Evolutionary conservation across 2,888 invertebrate species (phyloP).

Genomic region (Phaonia tiefii): DNA sequence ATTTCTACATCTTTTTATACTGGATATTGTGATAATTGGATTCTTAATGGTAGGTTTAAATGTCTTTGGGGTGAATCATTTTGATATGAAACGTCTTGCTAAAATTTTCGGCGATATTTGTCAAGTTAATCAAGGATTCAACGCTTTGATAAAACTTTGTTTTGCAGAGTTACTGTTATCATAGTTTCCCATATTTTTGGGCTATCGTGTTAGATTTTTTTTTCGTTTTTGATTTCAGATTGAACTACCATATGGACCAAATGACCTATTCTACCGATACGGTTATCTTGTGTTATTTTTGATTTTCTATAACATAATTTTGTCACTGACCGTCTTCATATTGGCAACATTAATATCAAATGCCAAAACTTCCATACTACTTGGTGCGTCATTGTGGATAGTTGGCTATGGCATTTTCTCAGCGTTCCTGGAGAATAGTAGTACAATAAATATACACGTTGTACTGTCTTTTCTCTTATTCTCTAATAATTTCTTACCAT

Average conservation of each 20-base stretch:
- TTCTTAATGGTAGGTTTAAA: slow-evolving; percentile 67
- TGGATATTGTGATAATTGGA: slow-evolving; percentile 67
- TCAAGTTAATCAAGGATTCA: not conserved
- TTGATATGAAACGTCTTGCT: too few species aligned
- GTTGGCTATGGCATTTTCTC: slow-evolving; percentile 72
- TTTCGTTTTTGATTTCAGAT: slow-evolving; percentile 29
- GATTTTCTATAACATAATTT: slow-evolving; percentile 67
- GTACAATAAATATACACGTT: too few species aligned
- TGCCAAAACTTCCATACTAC: slow-evolving; percentile 69
- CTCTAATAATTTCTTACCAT: slow-evolving; percentile 72
- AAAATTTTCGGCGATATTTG: too few species aligned
- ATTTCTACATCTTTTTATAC: slow-evolving; percentile 68
- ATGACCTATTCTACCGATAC: not conserved
- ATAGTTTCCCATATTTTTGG: too few species aligned
- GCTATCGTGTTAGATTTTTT: too few species aligned
- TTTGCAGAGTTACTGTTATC: not conserved
- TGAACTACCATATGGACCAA: not conserved
- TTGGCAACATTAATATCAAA: slow-evolving; percentile 68
- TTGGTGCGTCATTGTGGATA: slow-evolving; percentile 71
- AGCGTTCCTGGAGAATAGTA: slow-evolving; percentile 67
- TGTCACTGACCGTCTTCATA: slow-evolving; percentile 71
- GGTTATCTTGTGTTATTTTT: slow-evolving; percentile 64
- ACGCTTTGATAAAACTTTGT: not conserved
- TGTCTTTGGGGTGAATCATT: too few species aligned
- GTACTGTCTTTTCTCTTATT: slow-evolving; percentile 70